phyloP scores from a whole-genome alignment of 2,888 invertebrate species.

The Agonum fuliginosum region DNA sequence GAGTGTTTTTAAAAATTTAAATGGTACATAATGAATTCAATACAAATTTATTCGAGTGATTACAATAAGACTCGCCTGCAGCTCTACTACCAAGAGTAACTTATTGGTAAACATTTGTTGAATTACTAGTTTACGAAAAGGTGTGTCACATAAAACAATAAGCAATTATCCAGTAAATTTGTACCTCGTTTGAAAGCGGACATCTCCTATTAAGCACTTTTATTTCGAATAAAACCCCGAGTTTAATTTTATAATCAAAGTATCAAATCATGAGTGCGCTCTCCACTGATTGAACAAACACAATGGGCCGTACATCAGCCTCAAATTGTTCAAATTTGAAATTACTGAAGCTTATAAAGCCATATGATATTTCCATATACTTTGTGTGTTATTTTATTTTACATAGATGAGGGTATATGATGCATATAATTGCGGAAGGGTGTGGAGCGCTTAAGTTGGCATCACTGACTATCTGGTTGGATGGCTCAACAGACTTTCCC shows the following conservation, averaged over 20 bases:
- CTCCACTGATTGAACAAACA: constrained; percentile 45
- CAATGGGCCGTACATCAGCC: constrained; percentile 47
- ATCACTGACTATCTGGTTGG: background rate
- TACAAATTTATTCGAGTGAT: too few relatives aligned
- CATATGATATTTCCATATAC: constrained; percentile 31
- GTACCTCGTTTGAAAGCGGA: background rate
- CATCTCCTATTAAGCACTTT: background rate
- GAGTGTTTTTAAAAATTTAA: too few relatives aligned
- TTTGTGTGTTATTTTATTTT: background rate
- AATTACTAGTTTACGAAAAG: too few relatives aligned
- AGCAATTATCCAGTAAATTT: background rate
- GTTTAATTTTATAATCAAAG: constrained; percentile 33
- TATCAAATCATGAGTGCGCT: background rate
- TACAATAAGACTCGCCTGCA: too few relatives aligned
- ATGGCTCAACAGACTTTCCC: background rate
- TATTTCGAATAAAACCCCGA: constrained; percentile 15
- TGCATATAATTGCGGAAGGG: constrained; percentile 54
- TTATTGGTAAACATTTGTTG: too few relatives aligned
- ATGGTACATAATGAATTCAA: too few relatives aligned
- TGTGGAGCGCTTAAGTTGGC: constrained; percentile 20
- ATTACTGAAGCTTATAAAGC: constrained; percentile 54
- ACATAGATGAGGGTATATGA: constrained; percentile 46
- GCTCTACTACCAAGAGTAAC: too few relatives aligned
- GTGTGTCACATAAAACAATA: too few relatives aligned
- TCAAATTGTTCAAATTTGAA: constrained; percentile 50